Evolutionary conservation across 1,140 invertebrate species (phyloP), one percentile per base, ranked within the genome.

Genomic region (Caenorhabditis inopinata): DNA sequence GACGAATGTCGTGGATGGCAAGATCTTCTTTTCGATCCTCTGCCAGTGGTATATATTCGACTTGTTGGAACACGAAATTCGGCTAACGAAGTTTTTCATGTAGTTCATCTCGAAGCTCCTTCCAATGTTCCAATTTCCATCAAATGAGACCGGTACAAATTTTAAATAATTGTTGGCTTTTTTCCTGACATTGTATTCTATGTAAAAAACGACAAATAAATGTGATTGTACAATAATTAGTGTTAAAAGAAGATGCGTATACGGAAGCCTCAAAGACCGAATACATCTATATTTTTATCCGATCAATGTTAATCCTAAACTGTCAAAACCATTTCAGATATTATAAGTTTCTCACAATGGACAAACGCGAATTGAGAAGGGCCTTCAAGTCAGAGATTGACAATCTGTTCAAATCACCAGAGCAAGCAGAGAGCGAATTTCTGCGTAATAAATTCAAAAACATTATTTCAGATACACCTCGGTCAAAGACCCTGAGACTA

Each of bases 21-120:
- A 90, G 92, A 92, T 25, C 92, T 97, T 35, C 90, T 91, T 21
- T 98, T 98, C 90, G 85, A 92, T 0, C 92, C 92, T 21, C 90
- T 93, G 62, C 94, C 95, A 0, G 93, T 98, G 29, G 94, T 96
- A 23, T 97, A 96, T 89, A 94, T 99, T 82, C 92, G 93, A 82
- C 96, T 99, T 14, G 76, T 81, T 12, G 85, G 76, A 32, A 85
- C 53, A 4, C 29, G 35, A 16, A 81, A 80, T 53, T 81, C 78
- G 1, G 78, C 78, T 74, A 83, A 45, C 68, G 79, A 95, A 94
- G 94, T 96, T 53, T 98, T 98, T 89, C 96, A 98, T 89, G 94
- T 94, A 89, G 96, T 99, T 29, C 96, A 98, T 90, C 94, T 99
- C 89, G 96, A 99, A 90, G 96, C 95, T 89, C 95, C 95, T 3